Percentiles rank a stretch among this genome's conserved stretches.
phyloP scores from a whole-genome alignment of 2,113 vertebrate species.

The Phalacrocorax pelagicus region DNA sequence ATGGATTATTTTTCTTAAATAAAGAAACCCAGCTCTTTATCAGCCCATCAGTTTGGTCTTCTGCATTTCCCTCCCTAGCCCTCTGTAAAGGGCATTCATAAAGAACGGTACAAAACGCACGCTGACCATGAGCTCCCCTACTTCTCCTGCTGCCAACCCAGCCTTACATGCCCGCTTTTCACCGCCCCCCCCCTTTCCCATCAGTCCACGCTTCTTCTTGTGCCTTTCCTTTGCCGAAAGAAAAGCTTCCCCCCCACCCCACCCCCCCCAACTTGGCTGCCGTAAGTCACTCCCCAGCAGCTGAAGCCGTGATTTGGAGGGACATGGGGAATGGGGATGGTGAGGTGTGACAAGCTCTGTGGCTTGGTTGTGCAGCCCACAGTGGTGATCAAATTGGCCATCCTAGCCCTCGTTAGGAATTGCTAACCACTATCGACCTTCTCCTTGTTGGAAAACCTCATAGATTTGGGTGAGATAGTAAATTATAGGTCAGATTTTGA shows the following conservation, averaged over 20 bases:
- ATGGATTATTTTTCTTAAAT: neutral
- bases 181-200: rapidly evolving
- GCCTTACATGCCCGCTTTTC: neutral
- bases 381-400: too few relatives aligned
- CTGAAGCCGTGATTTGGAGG: neutral
- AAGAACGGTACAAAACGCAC: neutral
- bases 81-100: neutral
- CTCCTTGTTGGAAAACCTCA: neutral
- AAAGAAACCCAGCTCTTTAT: neutral
- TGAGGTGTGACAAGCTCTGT: neutral
- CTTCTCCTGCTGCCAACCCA: neutral
- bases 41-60: neutral
- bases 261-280: rapidly evolving
- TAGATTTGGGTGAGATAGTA: neutral
- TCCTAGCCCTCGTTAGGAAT: neutral
- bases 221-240: neutral
- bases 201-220: neutral
- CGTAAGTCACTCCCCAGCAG: neutral
- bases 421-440: neutral
- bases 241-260: neutral
- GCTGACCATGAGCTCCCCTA: rapidly evolving
- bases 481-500: neutral
- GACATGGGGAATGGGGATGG: rapidly evolving
- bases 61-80: rapidly evolving
- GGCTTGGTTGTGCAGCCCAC: neutral